Conservation (phyloP, 1,140 invertebrate genomes). For the Drosophila carrolli region DNA sequence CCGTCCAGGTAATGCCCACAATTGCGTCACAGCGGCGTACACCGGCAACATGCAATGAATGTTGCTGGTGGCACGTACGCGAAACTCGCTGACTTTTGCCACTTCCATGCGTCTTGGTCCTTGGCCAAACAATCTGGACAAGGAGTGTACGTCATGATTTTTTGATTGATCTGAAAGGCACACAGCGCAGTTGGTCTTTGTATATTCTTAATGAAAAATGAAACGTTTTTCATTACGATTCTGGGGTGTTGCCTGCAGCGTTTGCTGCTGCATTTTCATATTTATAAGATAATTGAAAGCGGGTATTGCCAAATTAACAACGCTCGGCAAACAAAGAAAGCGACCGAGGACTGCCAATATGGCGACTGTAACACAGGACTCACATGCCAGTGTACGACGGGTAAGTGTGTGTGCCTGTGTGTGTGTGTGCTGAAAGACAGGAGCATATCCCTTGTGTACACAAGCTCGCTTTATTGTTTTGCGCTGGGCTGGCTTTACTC, state of each 20-base stretch:
- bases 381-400: not conserved
- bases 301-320: slow-evolving; percentile 84
- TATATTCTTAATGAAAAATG: slow-evolving; percentile 77
- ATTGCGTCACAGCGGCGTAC: slow-evolving; percentile 69
- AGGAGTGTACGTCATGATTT: slow-evolving; percentile 65
- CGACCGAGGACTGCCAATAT: slow-evolving; percentile 63
- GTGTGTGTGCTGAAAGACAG: slow-evolving; percentile 58
- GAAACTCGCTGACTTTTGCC: slow-evolving; percentile 37
- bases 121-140: slow-evolving; percentile 16
- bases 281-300: slow-evolving; percentile 85
- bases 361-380: slow-evolving; percentile 62
- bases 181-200: slow-evolving; percentile 79
- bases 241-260: slow-evolving; percentile 55
- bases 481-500: slow-evolving; percentile 69
- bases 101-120: slow-evolving; percentile 57
- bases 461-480: slow-evolving; percentile 84
- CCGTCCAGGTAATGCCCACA: slow-evolving; percentile 52
- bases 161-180: slow-evolving; percentile 84
- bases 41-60: slow-evolving; percentile 27
- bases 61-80: slow-evolving; percentile 54
- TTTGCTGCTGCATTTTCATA: slow-evolving; percentile 84
- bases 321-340: slow-evolving; percentile 77
- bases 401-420: slow-evolving; percentile 18
- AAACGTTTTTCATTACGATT: slow-evolving; percentile 78
- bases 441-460: slow-evolving; percentile 84